These are phyloP conservation scores for Drosophila ogumai DNA, from an alignment of 1,140 invertebrate genomes.

Conservation along the genomic window DNA sequence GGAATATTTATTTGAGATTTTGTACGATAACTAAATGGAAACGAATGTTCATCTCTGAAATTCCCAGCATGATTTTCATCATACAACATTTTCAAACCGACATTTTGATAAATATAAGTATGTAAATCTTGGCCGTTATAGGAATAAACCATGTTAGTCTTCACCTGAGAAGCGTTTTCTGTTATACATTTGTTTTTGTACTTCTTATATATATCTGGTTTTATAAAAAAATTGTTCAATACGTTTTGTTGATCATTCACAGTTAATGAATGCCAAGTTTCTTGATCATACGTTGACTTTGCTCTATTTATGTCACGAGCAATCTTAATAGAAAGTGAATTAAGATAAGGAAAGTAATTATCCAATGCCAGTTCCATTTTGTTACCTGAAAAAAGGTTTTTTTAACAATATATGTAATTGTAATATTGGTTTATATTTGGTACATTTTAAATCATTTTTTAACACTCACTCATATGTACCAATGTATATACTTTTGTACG, in stretches of 20 bases:
- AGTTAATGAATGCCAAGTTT: constrained; percentile 54
- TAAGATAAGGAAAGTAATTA: constrained; percentile 67
- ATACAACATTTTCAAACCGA: constrained; percentile 62
- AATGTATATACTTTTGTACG: no score
- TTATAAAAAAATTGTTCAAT: constrained; percentile 65
- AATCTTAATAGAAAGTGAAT: constrained; percentile 71
- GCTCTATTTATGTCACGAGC: constrained; percentile 53
- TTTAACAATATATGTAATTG: neutral
- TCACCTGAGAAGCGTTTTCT: neutral
- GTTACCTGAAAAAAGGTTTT: constrained; percentile 16
- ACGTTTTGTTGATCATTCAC: constrained; percentile 57
- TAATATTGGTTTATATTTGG: neutral
- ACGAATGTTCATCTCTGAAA: constrained; percentile 77
- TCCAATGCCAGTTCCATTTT: constrained; percentile 37
- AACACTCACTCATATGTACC: no score
- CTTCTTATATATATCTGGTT: constrained; percentile 55
- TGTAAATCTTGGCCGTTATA: constrained; percentile 55
- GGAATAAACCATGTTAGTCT: constrained; percentile 26
- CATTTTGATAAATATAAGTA: constrained; percentile 58
- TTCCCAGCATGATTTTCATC: constrained; percentile 56
- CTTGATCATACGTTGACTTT: constrained; percentile 45
- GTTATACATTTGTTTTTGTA: constrained; percentile 38
- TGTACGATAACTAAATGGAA: constrained; percentile 72
- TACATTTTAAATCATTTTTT: neutral
- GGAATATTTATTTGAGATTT: constrained; percentile 76